Percentiles rank a stretch among this genome's conserved stretches.
phyloP scores from a whole-genome alignment of 2,797 vertebrate species.

The Brachymystax lenok region DNA sequence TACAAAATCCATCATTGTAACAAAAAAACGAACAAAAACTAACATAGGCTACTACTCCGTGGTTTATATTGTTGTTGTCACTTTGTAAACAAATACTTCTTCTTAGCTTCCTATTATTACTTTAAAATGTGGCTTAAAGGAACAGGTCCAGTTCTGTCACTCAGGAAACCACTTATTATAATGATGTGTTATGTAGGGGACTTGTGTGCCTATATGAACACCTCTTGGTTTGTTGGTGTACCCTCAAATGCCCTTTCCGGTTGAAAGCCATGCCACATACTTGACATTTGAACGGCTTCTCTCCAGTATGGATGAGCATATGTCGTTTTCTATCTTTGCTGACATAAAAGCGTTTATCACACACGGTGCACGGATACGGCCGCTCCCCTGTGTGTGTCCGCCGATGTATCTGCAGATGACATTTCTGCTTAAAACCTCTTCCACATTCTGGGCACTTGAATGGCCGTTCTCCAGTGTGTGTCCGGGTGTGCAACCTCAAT shows the following conservation, averaged over 20 bases:
- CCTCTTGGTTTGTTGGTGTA: neutral
- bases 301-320: neutral
- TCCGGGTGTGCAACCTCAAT: neutral
- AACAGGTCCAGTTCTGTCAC: too few relatives aligned
- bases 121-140: neutral
- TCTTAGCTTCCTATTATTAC: neutral
- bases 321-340: neutral
- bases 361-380: neutral
- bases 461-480: neutral
- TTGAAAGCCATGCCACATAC: neutral
- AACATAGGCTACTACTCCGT: too few relatives aligned
- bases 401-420: neutral
- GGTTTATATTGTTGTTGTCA: too few relatives aligned
- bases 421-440: neutral
- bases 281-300: neutral
- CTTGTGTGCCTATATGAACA: neutral
- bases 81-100: neutral
- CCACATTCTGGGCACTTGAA: neutral
- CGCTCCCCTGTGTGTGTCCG: neutral
- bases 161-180: neutral
- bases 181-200: neutral
- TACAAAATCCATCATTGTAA: neutral
- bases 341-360: neutral
- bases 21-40: too few relatives aligned
- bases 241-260: neutral